These are phyloP conservation scores for Cetonia aurata DNA, from an alignment of 2,888 invertebrate species.

Conservation along the genomic window DNA sequence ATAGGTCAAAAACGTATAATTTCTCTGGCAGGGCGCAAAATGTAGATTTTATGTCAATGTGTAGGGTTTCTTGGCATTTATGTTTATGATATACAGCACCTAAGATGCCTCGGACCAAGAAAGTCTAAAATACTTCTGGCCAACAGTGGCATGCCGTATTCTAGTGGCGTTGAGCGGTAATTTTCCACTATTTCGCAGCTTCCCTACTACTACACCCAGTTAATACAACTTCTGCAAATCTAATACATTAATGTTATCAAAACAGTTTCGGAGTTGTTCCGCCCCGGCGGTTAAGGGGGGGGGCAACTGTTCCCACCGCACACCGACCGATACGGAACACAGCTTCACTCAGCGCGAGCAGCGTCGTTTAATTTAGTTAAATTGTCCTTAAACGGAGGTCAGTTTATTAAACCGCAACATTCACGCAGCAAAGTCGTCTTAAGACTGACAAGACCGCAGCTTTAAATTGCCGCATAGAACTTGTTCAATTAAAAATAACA, in stretches of 20 bases:
- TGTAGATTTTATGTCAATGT: too few species aligned
- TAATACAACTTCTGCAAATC: neutral
- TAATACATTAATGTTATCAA: slow-evolving; percentile 5
- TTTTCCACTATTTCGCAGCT: too few species aligned
- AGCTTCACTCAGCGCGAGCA: slow-evolving; percentile 13
- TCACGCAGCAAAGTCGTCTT: slow-evolving; percentile 53
- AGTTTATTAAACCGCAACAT: slow-evolving; percentile 54
- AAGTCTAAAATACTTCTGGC: too few species aligned
- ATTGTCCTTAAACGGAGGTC: slow-evolving; percentile 46
- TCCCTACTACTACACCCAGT: too few species aligned
- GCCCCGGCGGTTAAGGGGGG: neutral
- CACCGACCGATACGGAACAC: neutral
- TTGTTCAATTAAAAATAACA: slow-evolving; percentile 43
- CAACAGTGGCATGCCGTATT: too few species aligned
- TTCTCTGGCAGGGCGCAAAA: too few species aligned
- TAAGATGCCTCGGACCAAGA: too few species aligned
- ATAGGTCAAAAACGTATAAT: too few species aligned
- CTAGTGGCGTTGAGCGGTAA: too few species aligned
- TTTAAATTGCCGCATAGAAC: slow-evolving; percentile 50
- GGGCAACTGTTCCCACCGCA: neutral
- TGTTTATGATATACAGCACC: too few species aligned
- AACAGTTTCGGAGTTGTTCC: neutral
- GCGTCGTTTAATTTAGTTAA: slow-evolving; percentile 37
- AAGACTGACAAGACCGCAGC: slow-evolving; percentile 55
- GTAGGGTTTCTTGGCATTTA: too few species aligned